Percentiles rank a stretch among this genome's conserved stretches.
phyloP scores from a whole-genome alignment of 1,140 invertebrate genomes.

The Gryllus bimaculatus region DNA sequence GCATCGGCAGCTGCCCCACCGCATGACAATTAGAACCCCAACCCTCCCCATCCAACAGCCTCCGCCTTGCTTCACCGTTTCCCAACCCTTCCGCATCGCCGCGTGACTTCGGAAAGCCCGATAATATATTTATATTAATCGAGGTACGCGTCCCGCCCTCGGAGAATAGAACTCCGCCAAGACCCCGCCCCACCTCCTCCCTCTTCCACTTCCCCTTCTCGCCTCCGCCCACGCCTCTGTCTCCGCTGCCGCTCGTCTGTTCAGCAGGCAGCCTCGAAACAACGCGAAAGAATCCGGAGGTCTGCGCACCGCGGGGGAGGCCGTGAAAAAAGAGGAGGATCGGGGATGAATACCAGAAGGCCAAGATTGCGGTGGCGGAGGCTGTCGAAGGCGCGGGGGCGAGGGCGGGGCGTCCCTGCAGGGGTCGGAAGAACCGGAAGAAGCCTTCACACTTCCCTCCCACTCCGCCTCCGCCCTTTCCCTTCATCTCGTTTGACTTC shows the following conservation, averaged over 20 bases:
- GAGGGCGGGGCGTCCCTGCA: too few species aligned
- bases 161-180: not conserved
- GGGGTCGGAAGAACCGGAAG: too few species aligned
- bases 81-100: not conserved
- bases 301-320: not conserved
- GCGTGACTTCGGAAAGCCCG: not conserved
- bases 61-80: not conserved
- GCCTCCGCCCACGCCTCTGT: not conserved
- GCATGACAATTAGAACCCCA: too few species aligned
- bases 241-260: not conserved
- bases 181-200: not conserved
- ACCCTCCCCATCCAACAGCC: too few species aligned
- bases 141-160: not conserved
- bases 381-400: too few species aligned
- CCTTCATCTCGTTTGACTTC: not conserved
- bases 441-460: not conserved
- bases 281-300: not conserved
- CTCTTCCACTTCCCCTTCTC: too few species aligned
- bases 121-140: constrained; percentile 6
- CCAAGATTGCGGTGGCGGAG: not conserved
- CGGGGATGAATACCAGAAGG: not conserved
- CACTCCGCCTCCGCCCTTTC: not conserved
- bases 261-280: not conserved
- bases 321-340: not conserved
- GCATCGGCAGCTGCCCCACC: too few species aligned